Base-by-base conservation (phyloP, 1,140 invertebrate species). In the Thaumetopoea pityocampa region DNA sequence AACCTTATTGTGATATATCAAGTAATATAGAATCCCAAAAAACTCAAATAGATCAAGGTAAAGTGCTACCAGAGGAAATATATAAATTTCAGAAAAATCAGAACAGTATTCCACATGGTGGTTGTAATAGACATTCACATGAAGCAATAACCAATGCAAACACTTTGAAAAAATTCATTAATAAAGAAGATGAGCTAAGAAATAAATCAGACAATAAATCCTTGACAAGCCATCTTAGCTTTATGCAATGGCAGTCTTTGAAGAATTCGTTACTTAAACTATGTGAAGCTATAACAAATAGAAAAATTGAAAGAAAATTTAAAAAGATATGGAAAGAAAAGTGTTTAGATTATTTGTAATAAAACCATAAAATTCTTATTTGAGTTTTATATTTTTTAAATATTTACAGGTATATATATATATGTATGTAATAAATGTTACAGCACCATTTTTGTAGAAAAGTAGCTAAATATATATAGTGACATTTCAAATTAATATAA, bases 201-300 rank as follows among this genome's bases (percentile, higher is more conserved):
- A 68, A 71, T 58, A 56, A 70, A 14, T 27, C 24, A 6, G 44
- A 60, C 27, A 52, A 52, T 40, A 10, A 33, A 5, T 74, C 78
- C 5, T 54, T 85, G 23, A 84, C 81, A 9, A 61, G 26, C n/a
- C 69, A 86, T 28, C 57, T 85, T 9, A 73, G 69, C 42, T 77
- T 85, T 32, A 85, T 86, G 77, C 85, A 85, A 37, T 86, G 83
- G 78, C 72, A 79, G 36, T 42, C 67, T 16, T 45, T 82, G 19
- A 82, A 70, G 61, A 57, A 29, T 5, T 40, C 47, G 15, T 51
- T 82, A 14, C 12, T 54, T 2, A 66, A 63, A 49, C 29, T 79
- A 1, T 46, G 55, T 29, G 47, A 50, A 11, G 32, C 40, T 10
- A 11, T 57, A 3, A 27, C 51, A 9, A 66, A 66, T 14, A 69